phyloP scores from a whole-genome alignment of 2,113 vertebrate genomes.

The Verasper variegatus region DNA sequence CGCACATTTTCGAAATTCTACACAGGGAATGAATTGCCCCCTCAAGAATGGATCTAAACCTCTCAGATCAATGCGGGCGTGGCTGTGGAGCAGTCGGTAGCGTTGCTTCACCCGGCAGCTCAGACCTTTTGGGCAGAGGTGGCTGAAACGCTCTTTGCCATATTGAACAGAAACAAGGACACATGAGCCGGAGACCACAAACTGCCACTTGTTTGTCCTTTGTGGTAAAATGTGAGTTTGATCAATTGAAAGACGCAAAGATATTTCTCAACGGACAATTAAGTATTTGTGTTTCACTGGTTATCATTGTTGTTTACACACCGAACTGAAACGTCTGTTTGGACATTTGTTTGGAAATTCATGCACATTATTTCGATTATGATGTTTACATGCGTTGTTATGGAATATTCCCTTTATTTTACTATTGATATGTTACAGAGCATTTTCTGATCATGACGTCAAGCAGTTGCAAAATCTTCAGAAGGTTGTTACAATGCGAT shows the following conservation, averaged over 20 bases:
- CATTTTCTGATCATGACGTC: not conserved
- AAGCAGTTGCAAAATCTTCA: too few species aligned
- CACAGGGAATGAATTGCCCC: not conserved
- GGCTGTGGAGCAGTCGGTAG: not conserved
- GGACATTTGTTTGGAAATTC: too few species aligned
- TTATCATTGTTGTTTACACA: not conserved
- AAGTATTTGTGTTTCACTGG: not conserved
- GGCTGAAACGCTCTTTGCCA: constrained; percentile 17
- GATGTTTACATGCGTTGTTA: too few species aligned
- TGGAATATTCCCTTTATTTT: too few species aligned
- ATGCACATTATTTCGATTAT: too few species aligned
- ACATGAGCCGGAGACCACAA: not conserved
- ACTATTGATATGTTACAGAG: not conserved
- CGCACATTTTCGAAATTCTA: not conserved
- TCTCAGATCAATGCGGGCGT: constrained; percentile 17
- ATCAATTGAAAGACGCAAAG: too few species aligned
- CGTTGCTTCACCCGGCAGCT: constrained; percentile 12
- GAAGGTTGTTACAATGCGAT: too few species aligned
- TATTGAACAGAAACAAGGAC: not conserved
- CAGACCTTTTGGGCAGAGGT: constrained; percentile 10
- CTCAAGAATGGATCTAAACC: constrained; percentile 6
- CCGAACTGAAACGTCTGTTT: too few species aligned
- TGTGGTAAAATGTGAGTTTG: not conserved
- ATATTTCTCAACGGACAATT: not conserved
- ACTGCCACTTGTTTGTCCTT: not conserved